phyloP scores from a whole-genome alignment of 1,140 invertebrate species.

The Meloidogyne hapla region DNA sequence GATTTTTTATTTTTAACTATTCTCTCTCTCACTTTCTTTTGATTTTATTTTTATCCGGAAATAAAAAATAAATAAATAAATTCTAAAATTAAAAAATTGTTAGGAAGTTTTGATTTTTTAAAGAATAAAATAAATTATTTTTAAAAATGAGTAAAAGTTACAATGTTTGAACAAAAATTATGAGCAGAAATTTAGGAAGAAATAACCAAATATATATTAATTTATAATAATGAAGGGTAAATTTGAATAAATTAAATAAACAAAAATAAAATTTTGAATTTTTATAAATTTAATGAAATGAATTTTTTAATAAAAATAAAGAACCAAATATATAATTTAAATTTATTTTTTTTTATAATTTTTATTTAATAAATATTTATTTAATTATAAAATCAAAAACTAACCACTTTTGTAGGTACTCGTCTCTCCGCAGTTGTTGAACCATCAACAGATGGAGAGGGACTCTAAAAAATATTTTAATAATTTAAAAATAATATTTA shows the following conservation, averaged over 20 bases:
- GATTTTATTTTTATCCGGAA: not conserved
- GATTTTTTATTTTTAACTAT: no score
- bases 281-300: not conserved
- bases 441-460: constrained; percentile 18
- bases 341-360: not conserved
- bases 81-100: not conserved
- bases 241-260: not conserved
- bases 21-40: no score
- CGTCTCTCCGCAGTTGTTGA: not conserved
- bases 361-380: not conserved
- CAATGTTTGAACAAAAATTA: no score
- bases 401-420: not conserved
- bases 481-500: not conserved
- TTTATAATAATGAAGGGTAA: no score
- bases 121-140: no score
- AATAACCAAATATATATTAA: no score
- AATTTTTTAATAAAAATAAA: not conserved
- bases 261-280: not conserved
- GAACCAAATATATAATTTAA: no score
- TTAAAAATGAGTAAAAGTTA: no score
- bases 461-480: constrained; percentile 13
- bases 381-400: no score
- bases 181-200: no score
- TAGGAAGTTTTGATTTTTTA: no score
- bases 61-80: not conserved